Evolutionary conservation across 2,797 vertebrate species (phyloP).

Genomic region (Urocyon cinereoargenteus): DNA sequence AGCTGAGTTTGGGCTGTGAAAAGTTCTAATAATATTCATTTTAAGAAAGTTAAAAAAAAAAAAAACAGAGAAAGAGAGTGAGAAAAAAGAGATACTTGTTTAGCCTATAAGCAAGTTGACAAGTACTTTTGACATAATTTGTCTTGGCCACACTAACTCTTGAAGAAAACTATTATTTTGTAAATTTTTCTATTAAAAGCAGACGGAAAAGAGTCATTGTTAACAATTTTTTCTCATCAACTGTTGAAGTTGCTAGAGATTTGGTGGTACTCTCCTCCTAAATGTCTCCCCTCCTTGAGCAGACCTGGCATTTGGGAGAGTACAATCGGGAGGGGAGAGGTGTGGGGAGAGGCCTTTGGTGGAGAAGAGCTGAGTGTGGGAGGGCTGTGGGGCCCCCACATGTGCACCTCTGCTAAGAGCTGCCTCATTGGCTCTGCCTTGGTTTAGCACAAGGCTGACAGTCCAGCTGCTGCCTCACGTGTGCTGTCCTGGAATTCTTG

Average conservation of each 20-base stretch:
- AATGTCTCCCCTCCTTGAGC: not conserved
- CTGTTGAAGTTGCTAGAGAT: not conserved
- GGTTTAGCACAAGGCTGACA: not conserved
- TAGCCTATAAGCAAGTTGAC: not conserved
- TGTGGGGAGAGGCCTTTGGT: fast-evolving
- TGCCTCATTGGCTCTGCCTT: not conserved
- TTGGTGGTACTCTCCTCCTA: not conserved
- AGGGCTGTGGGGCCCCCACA: not conserved
- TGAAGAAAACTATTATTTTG: constrained; percentile 11
- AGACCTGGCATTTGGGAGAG: not conserved
- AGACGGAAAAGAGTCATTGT: not conserved
- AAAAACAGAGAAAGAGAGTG: not conserved
- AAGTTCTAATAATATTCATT: not conserved
- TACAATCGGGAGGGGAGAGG: too few species aligned
- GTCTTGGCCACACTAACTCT: not conserved
- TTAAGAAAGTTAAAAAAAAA: not conserved
- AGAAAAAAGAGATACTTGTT: not conserved
- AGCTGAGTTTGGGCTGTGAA: not conserved
- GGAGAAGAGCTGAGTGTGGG: not conserved
- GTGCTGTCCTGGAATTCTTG: constrained; percentile 70
- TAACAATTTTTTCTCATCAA: not conserved
- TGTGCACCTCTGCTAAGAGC: too few species aligned
- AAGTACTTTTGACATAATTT: not conserved
- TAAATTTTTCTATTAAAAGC: not conserved
- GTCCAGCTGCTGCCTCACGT: not conserved